Base-by-base conservation (phyloP, 2,888 invertebrate genomes). In the Vanessa cardui region DNA sequence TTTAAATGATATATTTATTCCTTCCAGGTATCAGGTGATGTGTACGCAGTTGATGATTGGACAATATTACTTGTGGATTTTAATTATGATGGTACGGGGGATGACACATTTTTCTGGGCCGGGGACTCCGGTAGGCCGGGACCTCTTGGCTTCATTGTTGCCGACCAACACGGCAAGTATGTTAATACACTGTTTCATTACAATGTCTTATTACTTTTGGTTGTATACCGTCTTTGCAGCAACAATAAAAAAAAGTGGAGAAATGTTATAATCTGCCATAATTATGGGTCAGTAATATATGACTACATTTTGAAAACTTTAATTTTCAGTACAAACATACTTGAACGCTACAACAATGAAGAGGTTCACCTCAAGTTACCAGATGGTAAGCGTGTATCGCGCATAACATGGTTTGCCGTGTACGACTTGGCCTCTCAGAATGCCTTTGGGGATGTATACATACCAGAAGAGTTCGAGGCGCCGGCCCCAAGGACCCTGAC, bases 21-120 rank as follows among this genome's bases (percentile, higher is more conserved):
- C 26, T 69, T 64, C 0, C 75, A 97, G 94, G 97, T 98, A 0
- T 95, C 96, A 0, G 98, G 98, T 6, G 96, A 97, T 75, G 96
- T 98, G 66, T 98, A 97, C 85, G 98, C 98, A 0, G 97, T 98
- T 2, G 96, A 98, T 82, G 96, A 97, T 78, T 96, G 94, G 84
- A 98, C 97, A 0, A 89, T 98, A 62, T 89, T 98, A 12, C 84
- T 98, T 69, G 95, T 95, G 21, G 95, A 95, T 72, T 98, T 98
- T 82, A 97, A 95, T 83, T 98, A 98, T 77, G 98, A 98, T 83
- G 98, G 98, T 50, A 96, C 96, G 56, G 98, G 98, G 0, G 96
- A 96, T 12, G 98, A 98, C 82, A 96, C 98, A 2, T 98, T 97
- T 88, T 98, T 98, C 88, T 98, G 98, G 98, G 96, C 97, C 0